Evolutionary conservation across 1,140 invertebrate genomes (phyloP).

Genomic region (Drosophila kohkoa): DNA sequence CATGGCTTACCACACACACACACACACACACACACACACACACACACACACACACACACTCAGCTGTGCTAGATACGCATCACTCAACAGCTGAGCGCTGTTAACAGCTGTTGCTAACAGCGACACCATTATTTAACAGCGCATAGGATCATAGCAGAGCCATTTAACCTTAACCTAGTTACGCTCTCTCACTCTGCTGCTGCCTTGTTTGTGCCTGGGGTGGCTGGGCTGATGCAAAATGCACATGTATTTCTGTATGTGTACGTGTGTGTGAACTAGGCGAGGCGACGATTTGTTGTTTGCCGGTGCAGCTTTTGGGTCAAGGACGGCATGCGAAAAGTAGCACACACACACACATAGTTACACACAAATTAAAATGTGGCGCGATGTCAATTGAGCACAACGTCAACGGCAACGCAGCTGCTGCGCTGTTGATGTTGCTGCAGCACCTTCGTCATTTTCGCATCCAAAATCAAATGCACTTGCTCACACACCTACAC

Average conservation of each 20-base stretch:
- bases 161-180: conserved; percentile 45
- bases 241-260: not conserved
- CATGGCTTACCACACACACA: not conserved
- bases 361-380: conserved; percentile 27
- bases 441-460: conserved; percentile 34
- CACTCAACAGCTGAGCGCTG: conserved; percentile 22
- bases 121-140: conserved; percentile 23
- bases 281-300: conserved; percentile 39
- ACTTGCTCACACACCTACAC: conserved; percentile 21
- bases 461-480: conserved; percentile 52
- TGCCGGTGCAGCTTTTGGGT: conserved; percentile 47
- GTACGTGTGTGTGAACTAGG: conserved; percentile 14
- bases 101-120: conserved; percentile 45
- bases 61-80: not conserved
- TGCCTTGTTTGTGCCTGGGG: conserved; percentile 9
- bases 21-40: not conserved
- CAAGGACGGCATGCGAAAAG: conserved; percentile 52
- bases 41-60: not conserved
- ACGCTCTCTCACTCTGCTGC: not conserved
- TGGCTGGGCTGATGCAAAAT: conserved; percentile 27
- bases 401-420: conserved; percentile 27
- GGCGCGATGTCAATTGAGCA: conserved; percentile 44
- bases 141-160: conserved; percentile 31
- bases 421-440: not conserved
- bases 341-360: conserved; percentile 29